Evolutionary conservation across 1,140 invertebrate species (phyloP).

Genomic region (Liolophura sinensis): DNA sequence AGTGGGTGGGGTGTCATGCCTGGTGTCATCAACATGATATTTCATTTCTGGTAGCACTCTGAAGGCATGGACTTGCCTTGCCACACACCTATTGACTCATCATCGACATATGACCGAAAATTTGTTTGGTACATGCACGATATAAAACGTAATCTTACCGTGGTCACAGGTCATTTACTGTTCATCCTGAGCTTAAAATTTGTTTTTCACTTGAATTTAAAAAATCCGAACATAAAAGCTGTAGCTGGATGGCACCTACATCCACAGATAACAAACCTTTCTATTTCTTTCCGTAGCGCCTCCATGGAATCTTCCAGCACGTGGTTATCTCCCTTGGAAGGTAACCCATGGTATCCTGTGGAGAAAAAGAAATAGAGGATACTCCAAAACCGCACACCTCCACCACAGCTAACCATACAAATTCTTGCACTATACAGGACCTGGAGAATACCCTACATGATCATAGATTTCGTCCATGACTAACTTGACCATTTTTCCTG

Average conservation of each 20-base stretch:
- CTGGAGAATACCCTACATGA: not conserved
- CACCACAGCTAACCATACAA: not conserved
- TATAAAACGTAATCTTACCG: no score
- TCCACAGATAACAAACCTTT: slow-evolving; percentile 26
- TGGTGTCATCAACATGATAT: no score
- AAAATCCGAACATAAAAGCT: no score
- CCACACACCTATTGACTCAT: no score
- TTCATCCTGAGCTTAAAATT: no score
- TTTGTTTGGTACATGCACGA: no score
- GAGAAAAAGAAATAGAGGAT: not conserved
- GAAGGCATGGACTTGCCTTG: no score
- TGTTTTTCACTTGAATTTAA: no score
- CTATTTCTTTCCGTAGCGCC: slow-evolving; percentile 40
- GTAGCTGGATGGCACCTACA: not conserved
- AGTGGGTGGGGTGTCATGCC: no score
- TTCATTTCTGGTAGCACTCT: no score
- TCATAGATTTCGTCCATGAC: slow-evolving; percentile 1
- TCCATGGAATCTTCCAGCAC: slow-evolving; percentile 41
- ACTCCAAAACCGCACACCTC: not conserved
- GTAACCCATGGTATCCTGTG: slow-evolving; percentile 46
- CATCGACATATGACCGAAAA: no score
- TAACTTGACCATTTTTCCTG: not conserved
- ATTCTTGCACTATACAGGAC: not conserved
- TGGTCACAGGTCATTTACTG: no score
- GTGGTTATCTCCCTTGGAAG: slow-evolving; percentile 37